Percentiles rank a stretch among this genome's conserved stretches.
These are phyloP conservation scores for Troides oblongomaculatus DNA, from an alignment of 2,888 invertebrate species.

Conservation along the genomic window DNA sequence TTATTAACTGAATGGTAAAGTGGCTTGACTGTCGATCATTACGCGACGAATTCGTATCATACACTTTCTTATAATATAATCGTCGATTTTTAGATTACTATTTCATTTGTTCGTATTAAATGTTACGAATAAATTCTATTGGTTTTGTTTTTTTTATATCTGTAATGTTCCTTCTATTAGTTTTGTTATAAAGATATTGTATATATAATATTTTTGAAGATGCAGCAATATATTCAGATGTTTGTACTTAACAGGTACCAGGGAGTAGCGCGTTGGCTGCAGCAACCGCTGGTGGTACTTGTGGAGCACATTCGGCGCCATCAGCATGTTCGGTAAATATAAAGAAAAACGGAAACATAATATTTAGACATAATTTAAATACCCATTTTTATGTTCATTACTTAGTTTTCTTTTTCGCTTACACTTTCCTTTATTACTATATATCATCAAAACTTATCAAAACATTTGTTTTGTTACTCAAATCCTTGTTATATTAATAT, in stretches of 20 bases:
- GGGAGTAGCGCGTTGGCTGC: constrained; percentile 74
- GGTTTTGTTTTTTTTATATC: background rate
- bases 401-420: too few species aligned
- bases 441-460: too few species aligned
- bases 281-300: constrained; percentile 67
- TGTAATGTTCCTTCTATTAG: background rate
- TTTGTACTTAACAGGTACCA: constrained; percentile 56
- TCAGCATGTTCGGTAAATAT: constrained; percentile 75
- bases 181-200: background rate
- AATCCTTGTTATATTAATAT: too few species aligned
- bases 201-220: background rate
- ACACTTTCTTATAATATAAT: background rate
- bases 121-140: background rate
- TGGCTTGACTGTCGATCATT: constrained; percentile 27
- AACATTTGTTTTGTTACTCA: too few species aligned
- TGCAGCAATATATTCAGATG: background rate
- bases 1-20: constrained; percentile 30
- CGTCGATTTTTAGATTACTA: background rate
- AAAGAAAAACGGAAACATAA: background rate
- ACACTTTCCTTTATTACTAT: too few species aligned
- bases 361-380: too few species aligned
- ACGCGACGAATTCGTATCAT: background rate
- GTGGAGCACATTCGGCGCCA: constrained; percentile 72
- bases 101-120: background rate
- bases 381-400: too few species aligned